Percentiles rank a stretch among this genome's conserved stretches.
Conservation (phyloP, 2,797 vertebrate genomes). For the Falco novaeseelandiae region DNA sequence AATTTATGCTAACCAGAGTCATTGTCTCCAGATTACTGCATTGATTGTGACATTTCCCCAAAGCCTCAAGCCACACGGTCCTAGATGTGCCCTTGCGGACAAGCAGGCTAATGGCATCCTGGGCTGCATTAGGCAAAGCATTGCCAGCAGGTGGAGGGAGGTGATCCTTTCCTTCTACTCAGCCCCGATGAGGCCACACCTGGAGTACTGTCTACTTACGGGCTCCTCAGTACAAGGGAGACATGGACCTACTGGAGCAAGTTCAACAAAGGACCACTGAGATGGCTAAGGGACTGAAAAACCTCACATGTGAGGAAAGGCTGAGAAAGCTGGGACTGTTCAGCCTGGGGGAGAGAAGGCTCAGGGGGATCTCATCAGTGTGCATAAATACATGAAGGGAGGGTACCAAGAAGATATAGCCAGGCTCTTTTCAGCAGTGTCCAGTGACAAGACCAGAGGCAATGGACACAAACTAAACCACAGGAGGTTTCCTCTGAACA, state of each 20-base stretch:
- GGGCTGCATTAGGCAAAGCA: neutral
- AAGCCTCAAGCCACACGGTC: neutral
- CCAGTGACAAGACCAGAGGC: neutral
- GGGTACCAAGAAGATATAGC: neutral
- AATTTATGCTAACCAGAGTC: neutral
- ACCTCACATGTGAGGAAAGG: neutral
- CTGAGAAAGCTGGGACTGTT: neutral
- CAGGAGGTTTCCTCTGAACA: neutral
- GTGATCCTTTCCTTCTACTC: neutral
- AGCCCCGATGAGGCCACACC: neutral
- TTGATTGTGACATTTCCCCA: neutral
- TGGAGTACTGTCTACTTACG: neutral
- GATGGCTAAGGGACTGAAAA: neutral
- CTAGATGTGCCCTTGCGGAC: neutral
- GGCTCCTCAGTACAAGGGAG: neutral
- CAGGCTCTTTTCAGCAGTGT: neutral
- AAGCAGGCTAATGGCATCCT: neutral
- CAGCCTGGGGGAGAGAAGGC: neutral
- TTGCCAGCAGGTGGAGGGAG: neutral
- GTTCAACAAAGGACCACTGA: accelerated
- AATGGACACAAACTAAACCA: neutral
- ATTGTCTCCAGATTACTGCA: neutral
- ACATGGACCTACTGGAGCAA: neutral
- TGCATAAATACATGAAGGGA: neutral
- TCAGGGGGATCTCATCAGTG: accelerated